Evolutionary conservation across 1,140 invertebrate genomes (phyloP).

Genomic region (Bilobella aurantiaca): DNA sequence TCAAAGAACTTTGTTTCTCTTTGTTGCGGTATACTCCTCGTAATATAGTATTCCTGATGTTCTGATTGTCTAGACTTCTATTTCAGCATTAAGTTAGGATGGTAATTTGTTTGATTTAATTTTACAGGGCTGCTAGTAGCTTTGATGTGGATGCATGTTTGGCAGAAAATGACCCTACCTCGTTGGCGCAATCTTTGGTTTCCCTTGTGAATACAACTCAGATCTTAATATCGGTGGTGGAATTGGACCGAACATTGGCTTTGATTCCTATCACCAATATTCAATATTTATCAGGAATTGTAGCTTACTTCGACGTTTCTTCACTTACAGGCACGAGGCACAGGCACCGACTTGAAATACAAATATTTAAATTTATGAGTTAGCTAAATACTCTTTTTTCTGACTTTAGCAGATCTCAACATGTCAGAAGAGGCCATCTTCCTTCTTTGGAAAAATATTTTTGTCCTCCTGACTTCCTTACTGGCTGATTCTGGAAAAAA

Average conservation of each 20-base stretch:
- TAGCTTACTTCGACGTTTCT: neutral
- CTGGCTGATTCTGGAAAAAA: constrained; percentile 21
- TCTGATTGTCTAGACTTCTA: too few species aligned
- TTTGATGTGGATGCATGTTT: neutral
- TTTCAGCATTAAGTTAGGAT: too few species aligned
- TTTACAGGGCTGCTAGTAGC: too few species aligned
- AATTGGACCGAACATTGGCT: constrained; percentile 14
- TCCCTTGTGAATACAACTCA: constrained; percentile 18
- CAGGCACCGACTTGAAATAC: too few species aligned
- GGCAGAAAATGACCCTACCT: neutral
- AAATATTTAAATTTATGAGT: too few species aligned
- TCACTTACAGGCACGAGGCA: too few species aligned
- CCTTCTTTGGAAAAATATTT: constrained; percentile 22
- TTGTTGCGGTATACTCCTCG: too few species aligned
- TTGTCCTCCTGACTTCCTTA: constrained; percentile 20
- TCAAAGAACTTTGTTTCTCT: too few species aligned
- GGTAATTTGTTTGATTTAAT: too few species aligned
- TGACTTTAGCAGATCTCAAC: neutral
- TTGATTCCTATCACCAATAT: constrained; percentile 27
- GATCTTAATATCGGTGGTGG: constrained; percentile 13
- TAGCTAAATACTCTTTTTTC: too few species aligned
- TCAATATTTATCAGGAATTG: constrained; percentile 13
- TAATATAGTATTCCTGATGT: too few species aligned
- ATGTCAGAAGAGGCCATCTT: neutral
- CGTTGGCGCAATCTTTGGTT: constrained; percentile 15